phyloP scores from a whole-genome alignment of 2,888 invertebrate species.

The Orthonychiurus folsomi region DNA sequence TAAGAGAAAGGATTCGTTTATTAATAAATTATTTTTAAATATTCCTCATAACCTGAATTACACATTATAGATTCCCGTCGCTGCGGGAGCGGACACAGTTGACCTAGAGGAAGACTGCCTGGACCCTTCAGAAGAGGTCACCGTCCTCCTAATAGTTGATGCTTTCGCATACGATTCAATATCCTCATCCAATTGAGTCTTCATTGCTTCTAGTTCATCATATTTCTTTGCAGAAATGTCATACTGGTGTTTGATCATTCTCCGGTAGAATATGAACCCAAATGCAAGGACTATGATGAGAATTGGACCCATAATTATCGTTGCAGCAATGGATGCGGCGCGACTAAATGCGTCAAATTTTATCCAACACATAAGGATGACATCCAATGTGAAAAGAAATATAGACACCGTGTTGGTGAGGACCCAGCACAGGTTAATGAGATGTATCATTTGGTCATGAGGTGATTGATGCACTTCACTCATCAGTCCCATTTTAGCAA shows the following conservation, averaged over 20 bases:
- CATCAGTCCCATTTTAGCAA: conserved; percentile 28
- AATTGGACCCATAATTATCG: conserved; percentile 32
- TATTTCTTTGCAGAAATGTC: conserved; percentile 17
- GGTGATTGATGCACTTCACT: conserved; percentile 27
- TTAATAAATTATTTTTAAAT: no score
- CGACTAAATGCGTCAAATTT: conserved; percentile 29
- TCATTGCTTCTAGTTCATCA: conserved; percentile 18
- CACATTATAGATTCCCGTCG: not conserved
- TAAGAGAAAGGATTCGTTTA: no score
- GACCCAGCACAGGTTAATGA: conserved; percentile 29
- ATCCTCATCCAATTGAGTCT: conserved; percentile 2
- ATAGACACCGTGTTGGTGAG: conserved; percentile 32
- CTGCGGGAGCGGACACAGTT: not conserved
- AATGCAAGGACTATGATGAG: conserved; percentile 35
- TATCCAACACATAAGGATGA: conserved; percentile 37
- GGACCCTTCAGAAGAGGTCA: not conserved
- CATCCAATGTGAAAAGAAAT: conserved; percentile 37
- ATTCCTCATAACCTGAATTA: no score
- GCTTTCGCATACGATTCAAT: not conserved
- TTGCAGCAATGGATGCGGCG: conserved; percentile 22
- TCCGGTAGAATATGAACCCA: conserved; percentile 32
- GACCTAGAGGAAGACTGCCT: not conserved
- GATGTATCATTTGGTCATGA: conserved; percentile 30
- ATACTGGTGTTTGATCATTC: conserved; percentile 21
- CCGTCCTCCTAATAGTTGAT: not conserved